Evolutionary conservation across 1,140 invertebrate species (phyloP).

Genomic region (Hormaphis cornu): DNA sequence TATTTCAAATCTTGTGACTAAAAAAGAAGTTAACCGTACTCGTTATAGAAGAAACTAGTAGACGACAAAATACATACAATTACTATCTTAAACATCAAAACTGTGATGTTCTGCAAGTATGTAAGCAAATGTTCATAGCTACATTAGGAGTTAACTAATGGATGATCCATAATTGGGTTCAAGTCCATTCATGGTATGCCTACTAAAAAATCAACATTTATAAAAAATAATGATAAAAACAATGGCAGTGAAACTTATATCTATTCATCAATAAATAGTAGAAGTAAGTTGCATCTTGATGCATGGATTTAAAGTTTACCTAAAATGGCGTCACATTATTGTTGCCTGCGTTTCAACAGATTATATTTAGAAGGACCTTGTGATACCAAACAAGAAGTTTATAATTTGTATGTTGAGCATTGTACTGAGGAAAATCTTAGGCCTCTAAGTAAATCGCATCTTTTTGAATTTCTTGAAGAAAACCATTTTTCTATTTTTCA

Average conservation of each 20-base stretch:
- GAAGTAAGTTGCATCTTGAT: neutral
- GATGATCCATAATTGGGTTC: slow-evolving; percentile 32
- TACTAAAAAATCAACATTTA: neutral
- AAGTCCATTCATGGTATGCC: neutral
- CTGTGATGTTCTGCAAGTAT: slow-evolving; percentile 15
- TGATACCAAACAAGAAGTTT: neutral
- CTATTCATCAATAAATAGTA: neutral
- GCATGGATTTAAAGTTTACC: neutral
- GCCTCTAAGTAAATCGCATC: slow-evolving; percentile 9
- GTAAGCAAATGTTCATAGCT: slow-evolving; percentile 32
- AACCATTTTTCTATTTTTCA: slow-evolving; percentile 38
- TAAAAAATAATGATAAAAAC: neutral
- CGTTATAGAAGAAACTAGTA: neutral
- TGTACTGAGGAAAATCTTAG: slow-evolving; percentile 23
- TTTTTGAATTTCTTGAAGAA: slow-evolving; percentile 37
- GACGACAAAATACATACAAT: neutral
- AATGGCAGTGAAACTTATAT: neutral
- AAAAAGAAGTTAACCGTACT: neutral
- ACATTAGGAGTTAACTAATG: slow-evolving; percentile 33
- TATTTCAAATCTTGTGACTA: neutral
- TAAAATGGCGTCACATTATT: slow-evolving; percentile 6
- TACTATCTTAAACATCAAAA: neutral
- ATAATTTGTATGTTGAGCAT: slow-evolving; percentile 4
- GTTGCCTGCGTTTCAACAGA: neutral
- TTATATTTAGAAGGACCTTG: slow-evolving; percentile 10